These are phyloP conservation scores for Prionace glauca DNA, from an alignment of 2,797 vertebrate species.

Conservation along the genomic window DNA sequence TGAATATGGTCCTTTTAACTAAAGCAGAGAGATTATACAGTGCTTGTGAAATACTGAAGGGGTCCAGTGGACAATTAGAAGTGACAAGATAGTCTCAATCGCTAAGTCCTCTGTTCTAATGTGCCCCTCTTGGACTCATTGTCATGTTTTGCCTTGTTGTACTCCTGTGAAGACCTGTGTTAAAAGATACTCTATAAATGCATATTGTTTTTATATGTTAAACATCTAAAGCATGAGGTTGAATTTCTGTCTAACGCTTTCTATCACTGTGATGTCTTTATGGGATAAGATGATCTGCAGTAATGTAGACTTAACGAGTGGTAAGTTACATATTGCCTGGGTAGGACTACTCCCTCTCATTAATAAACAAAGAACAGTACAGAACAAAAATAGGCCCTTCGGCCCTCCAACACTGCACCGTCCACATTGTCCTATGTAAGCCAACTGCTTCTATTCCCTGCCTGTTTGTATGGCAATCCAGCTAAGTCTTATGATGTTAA, in stretches of 20 bases:
- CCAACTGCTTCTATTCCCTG: too few relatives aligned
- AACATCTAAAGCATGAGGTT: not conserved
- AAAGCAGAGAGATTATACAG: not conserved
- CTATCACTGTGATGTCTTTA: not conserved
- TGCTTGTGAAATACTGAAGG: not conserved
- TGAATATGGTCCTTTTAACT: not conserved
- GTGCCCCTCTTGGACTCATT: not conserved
- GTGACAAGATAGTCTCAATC: not conserved
- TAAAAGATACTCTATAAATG: not conserved
- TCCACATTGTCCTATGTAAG: too few relatives aligned
- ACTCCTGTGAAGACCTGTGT: not conserved
- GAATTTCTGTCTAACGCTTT: not conserved
- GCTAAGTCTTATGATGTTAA: not conserved
- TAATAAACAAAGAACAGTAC: not conserved
- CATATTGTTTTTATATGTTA: not conserved
- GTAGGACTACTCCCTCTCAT: not conserved
- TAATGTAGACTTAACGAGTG: not conserved
- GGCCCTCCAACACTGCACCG: too few relatives aligned
- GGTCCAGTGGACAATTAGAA: not conserved
- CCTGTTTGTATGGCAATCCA: too few relatives aligned
- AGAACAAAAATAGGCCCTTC: too few relatives aligned
- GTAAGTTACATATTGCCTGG: not conserved
- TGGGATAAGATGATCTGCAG: not conserved
- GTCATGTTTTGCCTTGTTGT: not conserved
- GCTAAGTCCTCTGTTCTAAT: not conserved